Evolutionary conservation across 2,797 vertebrate species (phyloP).

Genomic region (Ammospiza maritima): DNA sequence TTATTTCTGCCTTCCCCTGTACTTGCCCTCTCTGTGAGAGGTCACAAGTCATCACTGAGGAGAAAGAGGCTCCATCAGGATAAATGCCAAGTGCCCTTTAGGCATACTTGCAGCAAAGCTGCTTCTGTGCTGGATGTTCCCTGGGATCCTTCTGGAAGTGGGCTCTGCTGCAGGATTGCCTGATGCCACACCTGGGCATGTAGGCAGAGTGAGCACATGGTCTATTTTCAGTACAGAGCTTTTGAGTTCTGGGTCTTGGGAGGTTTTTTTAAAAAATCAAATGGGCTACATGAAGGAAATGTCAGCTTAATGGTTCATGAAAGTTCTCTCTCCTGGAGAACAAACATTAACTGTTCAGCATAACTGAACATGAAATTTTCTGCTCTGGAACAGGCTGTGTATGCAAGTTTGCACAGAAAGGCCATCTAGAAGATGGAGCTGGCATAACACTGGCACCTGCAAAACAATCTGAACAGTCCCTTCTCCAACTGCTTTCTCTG

Average conservation of each 20-base stretch:
- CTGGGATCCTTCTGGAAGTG: neutral
- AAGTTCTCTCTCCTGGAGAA: constrained; percentile 1
- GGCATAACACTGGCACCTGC: neutral
- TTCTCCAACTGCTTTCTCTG: neutral
- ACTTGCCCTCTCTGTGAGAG: fast-evolving
- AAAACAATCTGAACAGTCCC: neutral
- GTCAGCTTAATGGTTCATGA: constrained; percentile 4
- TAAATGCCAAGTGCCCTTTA: neutral
- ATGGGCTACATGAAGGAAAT: neutral
- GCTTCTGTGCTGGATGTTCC: neutral
- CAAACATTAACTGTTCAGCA: neutral
- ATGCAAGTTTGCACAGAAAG: neutral
- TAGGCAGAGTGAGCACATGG: neutral
- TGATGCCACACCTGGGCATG: neutral
- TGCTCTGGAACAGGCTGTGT: neutral
- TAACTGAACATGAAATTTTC: neutral
- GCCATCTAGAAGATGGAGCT: neutral
- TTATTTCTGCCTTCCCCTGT: neutral
- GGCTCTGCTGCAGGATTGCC: neutral
- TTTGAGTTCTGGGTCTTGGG: neutral
- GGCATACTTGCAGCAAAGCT: neutral
- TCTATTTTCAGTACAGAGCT: neutral
- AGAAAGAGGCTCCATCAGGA: neutral
- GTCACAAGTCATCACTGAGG: neutral
- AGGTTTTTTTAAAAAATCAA: neutral